Percentiles rank a stretch among this genome's conserved stretches.
Conservation (phyloP, 2,888 invertebrate genomes). For the Acleris emargana region DNA sequence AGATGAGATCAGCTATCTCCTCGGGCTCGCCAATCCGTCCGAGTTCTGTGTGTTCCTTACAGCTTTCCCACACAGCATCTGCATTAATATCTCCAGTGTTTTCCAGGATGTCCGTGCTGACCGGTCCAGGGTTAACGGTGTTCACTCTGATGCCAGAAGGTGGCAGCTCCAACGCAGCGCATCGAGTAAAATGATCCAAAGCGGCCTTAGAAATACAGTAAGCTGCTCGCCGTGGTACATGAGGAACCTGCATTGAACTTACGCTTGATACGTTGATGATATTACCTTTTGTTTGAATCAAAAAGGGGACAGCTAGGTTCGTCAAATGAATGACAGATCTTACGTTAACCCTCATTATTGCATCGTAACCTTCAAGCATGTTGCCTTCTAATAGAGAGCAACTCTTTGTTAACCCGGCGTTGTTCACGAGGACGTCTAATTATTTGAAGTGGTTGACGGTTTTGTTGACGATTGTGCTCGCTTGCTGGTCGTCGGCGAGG, state of each 20-base stretch:
- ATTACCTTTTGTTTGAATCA: constrained; percentile 46
- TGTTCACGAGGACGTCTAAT: constrained; percentile 57
- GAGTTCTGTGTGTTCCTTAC: constrained; percentile 40
- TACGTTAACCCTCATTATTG: constrained; percentile 50
- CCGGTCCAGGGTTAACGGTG: too few relatives aligned
- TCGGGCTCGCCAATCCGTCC: constrained; percentile 49
- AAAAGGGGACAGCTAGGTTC: constrained; percentile 46
- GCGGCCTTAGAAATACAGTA: background rate
- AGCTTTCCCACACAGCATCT: constrained; percentile 73
- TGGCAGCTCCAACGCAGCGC: too few relatives aligned
- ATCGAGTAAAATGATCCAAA: too few relatives aligned
- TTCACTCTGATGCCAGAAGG: too few relatives aligned
- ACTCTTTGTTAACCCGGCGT: constrained; percentile 47
- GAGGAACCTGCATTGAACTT: background rate
- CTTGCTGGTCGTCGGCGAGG: constrained; percentile 49
- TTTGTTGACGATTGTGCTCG: constrained; percentile 43
- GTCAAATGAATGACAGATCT: constrained; percentile 49
- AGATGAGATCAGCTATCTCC: constrained; percentile 21
- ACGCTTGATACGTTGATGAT: constrained; percentile 47
- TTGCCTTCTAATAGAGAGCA: constrained; percentile 38
- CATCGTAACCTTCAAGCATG: constrained; percentile 49
- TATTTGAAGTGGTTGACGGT: constrained; percentile 50
- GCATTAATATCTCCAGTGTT: constrained; percentile 66
- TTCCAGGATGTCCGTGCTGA: constrained; percentile 46
- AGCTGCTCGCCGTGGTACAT: background rate